Conservation (phyloP, 2,888 invertebrate genomes). For the Tridacna gigas region DNA sequence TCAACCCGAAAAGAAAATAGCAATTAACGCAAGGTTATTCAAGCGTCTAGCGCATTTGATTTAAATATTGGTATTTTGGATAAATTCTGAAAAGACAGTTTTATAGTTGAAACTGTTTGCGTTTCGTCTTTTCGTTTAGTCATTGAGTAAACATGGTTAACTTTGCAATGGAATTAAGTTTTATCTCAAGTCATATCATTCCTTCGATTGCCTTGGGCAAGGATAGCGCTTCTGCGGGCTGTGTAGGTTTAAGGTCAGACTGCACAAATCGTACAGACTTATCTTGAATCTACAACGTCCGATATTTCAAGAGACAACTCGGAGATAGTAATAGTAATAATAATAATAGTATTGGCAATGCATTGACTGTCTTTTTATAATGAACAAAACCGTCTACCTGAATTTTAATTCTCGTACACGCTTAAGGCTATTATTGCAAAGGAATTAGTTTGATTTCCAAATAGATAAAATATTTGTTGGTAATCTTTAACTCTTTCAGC, state of each 20-base stretch:
- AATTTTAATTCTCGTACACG: not conserved
- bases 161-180: not conserved
- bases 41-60: not conserved
- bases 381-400: too few relatives aligned
- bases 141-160: slow-evolving; percentile 17
- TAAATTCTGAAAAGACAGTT: not conserved
- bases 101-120: slow-evolving; percentile 8
- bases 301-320: too few relatives aligned
- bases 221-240: too few relatives aligned
- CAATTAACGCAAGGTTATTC: not conserved
- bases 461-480: not conserved
- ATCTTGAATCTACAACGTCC: too few relatives aligned
- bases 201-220: too few relatives aligned
- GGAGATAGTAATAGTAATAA: too few relatives aligned
- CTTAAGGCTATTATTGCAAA: slow-evolving; percentile 3
- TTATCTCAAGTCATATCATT: too few relatives aligned
- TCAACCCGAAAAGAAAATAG: slow-evolving; percentile 5
- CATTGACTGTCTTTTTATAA: too few relatives aligned
- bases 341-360: too few relatives aligned
- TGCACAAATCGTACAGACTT: too few relatives aligned
- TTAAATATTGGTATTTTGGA: slow-evolving; percentile 2
- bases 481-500: not conserved
- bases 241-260: too few relatives aligned
- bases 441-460: not conserved
- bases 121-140: slow-evolving; percentile 5